Conservation (phyloP, 2,797 vertebrate genomes). For the Cryptoblepharus egeriae region DNA sequence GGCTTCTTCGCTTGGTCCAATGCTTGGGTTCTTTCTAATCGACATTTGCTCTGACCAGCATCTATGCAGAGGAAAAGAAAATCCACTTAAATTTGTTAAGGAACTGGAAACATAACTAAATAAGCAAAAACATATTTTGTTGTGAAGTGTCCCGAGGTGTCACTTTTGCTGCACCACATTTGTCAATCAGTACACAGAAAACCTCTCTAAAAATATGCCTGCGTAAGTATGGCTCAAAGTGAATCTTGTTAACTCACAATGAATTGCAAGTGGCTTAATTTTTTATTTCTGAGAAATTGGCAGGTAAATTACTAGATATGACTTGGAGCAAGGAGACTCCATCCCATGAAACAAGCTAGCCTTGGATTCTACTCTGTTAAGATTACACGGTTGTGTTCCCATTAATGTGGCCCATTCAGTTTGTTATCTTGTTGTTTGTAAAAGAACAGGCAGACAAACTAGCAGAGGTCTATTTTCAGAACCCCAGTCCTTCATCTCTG, state of each 20-base stretch:
- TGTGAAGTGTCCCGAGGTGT: not conserved
- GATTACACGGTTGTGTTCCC: no score
- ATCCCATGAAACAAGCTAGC: not conserved
- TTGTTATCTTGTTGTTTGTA: no score
- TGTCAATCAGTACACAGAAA: not conserved
- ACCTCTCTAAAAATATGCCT: not conserved
- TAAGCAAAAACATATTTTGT: rapidly evolving
- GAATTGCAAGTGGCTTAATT: not conserved
- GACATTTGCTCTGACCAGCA: constrained; percentile 92
- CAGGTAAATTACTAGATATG: not conserved
- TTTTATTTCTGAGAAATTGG: not conserved
- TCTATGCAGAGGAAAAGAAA: constrained; percentile 75
- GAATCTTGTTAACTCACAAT: not conserved
- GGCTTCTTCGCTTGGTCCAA: constrained; percentile 91
- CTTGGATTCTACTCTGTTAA: no score
- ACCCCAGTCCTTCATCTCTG: no score
- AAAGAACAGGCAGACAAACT: no score
- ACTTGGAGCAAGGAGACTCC: not conserved
- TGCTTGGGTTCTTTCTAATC: constrained; percentile 90
- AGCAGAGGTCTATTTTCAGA: no score
- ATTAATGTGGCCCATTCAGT: no score
- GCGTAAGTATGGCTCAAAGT: not conserved
- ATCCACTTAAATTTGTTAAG: not conserved
- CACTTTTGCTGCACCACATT: not conserved
- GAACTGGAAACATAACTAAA: constrained; percentile 7